A percentile compares a stretch with the other conserved stretches of the same genome.
Evolutionary conservation across 1,140 invertebrate species (phyloP).

Genomic region (Ceratina australensis): DNA sequence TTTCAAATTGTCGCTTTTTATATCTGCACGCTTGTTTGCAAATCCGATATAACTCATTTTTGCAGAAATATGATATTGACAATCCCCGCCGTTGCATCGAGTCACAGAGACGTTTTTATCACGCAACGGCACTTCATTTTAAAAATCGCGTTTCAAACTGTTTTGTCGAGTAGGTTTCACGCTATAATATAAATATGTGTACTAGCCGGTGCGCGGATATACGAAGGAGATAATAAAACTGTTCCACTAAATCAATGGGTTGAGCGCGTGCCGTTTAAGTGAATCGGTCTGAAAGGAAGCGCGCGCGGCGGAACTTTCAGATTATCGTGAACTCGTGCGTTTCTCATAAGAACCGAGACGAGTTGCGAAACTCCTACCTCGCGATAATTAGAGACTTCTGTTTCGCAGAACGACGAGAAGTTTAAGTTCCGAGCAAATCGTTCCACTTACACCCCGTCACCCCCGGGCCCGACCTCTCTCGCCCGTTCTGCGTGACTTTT

Average conservation of each 20-base stretch:
- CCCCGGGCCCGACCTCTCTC: not conserved
- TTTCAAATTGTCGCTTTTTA: too few relatives aligned
- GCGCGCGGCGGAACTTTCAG: slow-evolving; percentile 15
- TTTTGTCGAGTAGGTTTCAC: too few relatives aligned
- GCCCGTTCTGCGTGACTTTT: not conserved
- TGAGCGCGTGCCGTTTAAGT: slow-evolving; percentile 7
- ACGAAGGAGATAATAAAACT: slow-evolving; percentile 8
- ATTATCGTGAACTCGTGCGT: slow-evolving; percentile 35
- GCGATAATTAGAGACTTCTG: slow-evolving; percentile 56
- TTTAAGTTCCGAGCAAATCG: slow-evolving; percentile 52
- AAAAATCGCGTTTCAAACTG: too few relatives aligned
- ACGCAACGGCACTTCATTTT: too few relatives aligned
- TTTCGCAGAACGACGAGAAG: slow-evolving; percentile 41
- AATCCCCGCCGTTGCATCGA: too few relatives aligned
- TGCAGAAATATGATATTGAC: too few relatives aligned
- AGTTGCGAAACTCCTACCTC: slow-evolving; percentile 46
- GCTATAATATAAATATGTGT: too few relatives aligned
- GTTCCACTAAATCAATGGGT: slow-evolving; percentile 15
- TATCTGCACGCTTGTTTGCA: too few relatives aligned
- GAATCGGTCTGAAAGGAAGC: slow-evolving; percentile 14
- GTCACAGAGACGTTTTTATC: too few relatives aligned
- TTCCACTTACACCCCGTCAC: slow-evolving; percentile 7
- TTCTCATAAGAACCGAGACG: slow-evolving; percentile 36
- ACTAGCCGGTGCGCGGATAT: too few relatives aligned
- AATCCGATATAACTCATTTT: too few relatives aligned